Conservation (phyloP, 2,797 vertebrate species). For the Tauraco hartlaubi region DNA sequence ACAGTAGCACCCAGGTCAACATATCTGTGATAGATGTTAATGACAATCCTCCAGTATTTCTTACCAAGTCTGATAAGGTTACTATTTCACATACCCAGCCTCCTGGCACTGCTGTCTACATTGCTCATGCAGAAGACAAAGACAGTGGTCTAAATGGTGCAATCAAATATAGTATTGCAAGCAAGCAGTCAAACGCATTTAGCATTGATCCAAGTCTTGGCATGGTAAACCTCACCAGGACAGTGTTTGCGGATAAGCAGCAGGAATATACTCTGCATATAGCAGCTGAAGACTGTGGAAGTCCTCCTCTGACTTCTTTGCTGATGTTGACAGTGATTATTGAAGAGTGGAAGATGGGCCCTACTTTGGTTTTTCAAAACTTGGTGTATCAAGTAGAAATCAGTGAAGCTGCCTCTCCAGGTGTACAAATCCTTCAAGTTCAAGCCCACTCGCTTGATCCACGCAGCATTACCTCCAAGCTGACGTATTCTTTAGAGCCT, state of each 20-base stretch:
- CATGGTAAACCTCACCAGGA: conserved; percentile 82
- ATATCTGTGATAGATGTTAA: conserved; percentile 88
- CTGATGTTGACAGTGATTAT: conserved; percentile 81
- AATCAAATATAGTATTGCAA: conserved; percentile 83
- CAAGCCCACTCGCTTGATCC: conserved; percentile 75
- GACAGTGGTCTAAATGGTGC: conserved; percentile 88
- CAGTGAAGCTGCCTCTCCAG: conserved; percentile 83
- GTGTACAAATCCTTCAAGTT: conserved; percentile 85
- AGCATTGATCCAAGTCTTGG: conserved; percentile 82
- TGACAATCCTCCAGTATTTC: conserved; percentile 88
- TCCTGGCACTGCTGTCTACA: conserved; percentile 88
- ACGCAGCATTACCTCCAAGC: not conserved
- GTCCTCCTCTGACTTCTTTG: conserved; percentile 79
- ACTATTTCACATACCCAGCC: conserved; percentile 79
- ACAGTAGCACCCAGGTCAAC: conserved; percentile 89
- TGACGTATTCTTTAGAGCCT: conserved; percentile 82
- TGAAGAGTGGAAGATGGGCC: conserved; percentile 71
- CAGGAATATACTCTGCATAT: conserved; percentile 79
- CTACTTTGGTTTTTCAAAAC: conserved; percentile 86
- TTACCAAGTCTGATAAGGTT: conserved; percentile 75
- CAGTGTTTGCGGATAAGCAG: conserved; percentile 60
- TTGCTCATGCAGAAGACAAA: conserved; percentile 88
- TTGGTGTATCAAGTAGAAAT: conserved; percentile 91
- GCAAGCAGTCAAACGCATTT: conserved; percentile 75
- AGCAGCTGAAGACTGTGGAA: conserved; percentile 87